Evolutionary conservation across 2,797 vertebrate species (phyloP), one percentile per base, ranked within the genome.

Genomic region (Pagetopsis macropterus): DNA sequence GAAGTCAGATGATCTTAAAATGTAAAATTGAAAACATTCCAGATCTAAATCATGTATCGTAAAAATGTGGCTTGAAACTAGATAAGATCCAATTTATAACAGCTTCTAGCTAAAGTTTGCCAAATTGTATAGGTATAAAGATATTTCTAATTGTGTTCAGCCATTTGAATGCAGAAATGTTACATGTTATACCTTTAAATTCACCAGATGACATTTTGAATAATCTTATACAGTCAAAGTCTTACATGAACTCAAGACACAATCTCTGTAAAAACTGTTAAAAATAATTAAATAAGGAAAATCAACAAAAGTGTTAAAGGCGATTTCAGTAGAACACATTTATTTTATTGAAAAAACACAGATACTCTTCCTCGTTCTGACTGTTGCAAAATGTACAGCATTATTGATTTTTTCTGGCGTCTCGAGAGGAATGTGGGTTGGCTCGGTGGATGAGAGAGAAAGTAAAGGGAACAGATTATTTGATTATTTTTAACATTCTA

Each of bases 341-440:
- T 40, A 75, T 76, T 84, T 70, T 51, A 87, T 66, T 83, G 60
- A 82, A 59, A 68, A 78, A 81, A 70, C 27, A 56, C 27, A 64
- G 54, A 70, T n/a, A 54, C 62, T 72, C 71, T 15, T 68, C 51
- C 46, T 72, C 70, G 56, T 81, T 72, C 23, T 80, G 82, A 79
- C 69, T 78, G 46, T 48, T 84, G 67, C 65, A 75, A 77, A 86
- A 81, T 72, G 50, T 77, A 70, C 70, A 82, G 70, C 69, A 16
- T 77, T 82, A 84, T 89, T 84, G 88, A 86, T 86, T 81, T 83
- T 48, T 71, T 56, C 49, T 60, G 62, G 49, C 19, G 2, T 82
- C 82, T 84, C 62, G 2, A 43, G 79, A 81, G 84, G 50, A 81
- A 77, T 84, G 84, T 79, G 78, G 76, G 77, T 75, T 71, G 84